phyloP scores from a whole-genome alignment of 1,140 invertebrate genomes.

The Drosophila albomicans region DNA sequence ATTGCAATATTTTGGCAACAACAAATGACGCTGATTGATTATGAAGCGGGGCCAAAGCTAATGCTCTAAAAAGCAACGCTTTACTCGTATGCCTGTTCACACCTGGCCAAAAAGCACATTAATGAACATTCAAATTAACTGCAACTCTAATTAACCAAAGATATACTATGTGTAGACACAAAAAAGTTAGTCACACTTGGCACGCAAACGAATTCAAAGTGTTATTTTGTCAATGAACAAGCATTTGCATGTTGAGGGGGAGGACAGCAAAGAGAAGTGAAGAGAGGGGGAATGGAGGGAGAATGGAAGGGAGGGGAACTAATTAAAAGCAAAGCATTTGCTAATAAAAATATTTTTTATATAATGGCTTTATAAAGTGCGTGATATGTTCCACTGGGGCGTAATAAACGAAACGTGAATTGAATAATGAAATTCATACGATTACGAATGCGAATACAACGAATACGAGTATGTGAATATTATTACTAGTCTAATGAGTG shows the following conservation, averaged over 20 bases:
- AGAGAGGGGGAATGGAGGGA: background rate
- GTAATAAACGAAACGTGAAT: constrained; percentile 43
- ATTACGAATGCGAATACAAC: constrained; percentile 47
- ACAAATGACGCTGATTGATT: constrained; percentile 78
- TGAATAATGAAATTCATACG: constrained; percentile 65
- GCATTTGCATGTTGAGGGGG: constrained; percentile 16
- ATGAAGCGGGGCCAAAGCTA: constrained; percentile 24
- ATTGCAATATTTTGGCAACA: constrained; percentile 50
- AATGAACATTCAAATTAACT: constrained; percentile 78
- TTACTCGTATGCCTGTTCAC: constrained; percentile 57
- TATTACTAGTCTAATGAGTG: constrained; percentile 73
- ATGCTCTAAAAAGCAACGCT: constrained; percentile 10
- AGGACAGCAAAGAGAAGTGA: background rate
- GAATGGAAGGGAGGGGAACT: constrained; percentile 21
- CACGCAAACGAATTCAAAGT: constrained; percentile 55
- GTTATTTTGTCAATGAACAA: constrained; percentile 59
- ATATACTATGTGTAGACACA: constrained; percentile 24
- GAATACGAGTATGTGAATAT: constrained; percentile 47
- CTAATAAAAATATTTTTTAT: constrained; percentile 66
- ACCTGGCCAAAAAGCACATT: constrained; percentile 70
- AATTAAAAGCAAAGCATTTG: constrained; percentile 73
- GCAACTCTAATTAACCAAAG: constrained; percentile 74
- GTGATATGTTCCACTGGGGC: constrained; percentile 67
- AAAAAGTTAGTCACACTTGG: constrained; percentile 42
- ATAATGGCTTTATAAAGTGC: constrained; percentile 79